A percentile compares a stretch with the other conserved stretches of the same genome.
These are phyloP conservation scores for Otocyon megalotis DNA, from an alignment of 2,113 vertebrate species.

Conservation along the genomic window DNA sequence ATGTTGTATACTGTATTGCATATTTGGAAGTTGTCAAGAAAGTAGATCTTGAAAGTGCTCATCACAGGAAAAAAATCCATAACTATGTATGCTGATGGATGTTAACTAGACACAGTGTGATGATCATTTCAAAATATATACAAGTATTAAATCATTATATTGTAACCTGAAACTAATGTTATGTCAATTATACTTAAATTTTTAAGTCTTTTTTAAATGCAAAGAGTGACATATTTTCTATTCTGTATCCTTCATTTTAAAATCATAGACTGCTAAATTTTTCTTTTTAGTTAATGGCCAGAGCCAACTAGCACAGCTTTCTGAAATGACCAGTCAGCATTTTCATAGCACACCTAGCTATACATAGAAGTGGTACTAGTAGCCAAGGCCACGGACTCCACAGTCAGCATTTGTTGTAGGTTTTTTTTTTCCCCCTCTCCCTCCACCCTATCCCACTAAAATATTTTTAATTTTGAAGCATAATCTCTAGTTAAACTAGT, in stretches of 20 bases:
- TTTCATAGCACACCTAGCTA: neutral
- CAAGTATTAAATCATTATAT: neutral
- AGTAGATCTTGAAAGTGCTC: neutral
- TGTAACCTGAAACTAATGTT: neutral
- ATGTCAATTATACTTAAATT: neutral
- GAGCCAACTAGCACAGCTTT: neutral
- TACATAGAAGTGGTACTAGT: neutral
- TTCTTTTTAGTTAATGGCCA: neutral
- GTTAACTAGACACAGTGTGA: neutral
- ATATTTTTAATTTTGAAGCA: neutral
- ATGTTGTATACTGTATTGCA: neutral
- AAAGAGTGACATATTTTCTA: neutral
- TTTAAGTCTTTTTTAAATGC: neutral
- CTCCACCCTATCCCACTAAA: neutral
- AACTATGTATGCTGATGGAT: neutral
- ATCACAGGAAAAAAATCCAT: neutral
- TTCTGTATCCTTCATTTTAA: neutral
- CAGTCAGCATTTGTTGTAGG: neutral
- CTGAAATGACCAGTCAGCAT: neutral
- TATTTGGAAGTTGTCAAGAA: neutral
- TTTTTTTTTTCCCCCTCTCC: neutral
- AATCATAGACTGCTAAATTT: neutral
- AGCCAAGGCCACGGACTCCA: neutral
- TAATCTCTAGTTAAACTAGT: neutral
- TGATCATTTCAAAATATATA: neutral